Percentiles rank a stretch among this genome's conserved stretches.
Evolutionary conservation across 2,113 vertebrate species (phyloP).

Genomic region (Thinocorus orbignyianus): DNA sequence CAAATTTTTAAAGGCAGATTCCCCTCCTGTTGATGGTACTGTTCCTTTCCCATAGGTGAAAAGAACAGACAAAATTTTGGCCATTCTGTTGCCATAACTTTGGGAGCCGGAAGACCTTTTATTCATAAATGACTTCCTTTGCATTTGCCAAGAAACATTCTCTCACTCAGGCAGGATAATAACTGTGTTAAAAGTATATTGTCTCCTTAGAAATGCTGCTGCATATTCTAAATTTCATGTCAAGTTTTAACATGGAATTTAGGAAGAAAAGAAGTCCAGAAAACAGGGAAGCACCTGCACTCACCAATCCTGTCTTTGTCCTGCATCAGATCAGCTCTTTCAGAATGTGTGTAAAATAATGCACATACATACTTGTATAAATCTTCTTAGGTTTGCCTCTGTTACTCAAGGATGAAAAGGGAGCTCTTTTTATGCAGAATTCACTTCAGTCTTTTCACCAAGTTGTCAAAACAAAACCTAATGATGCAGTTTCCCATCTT

Average conservation of each 20-base stretch:
- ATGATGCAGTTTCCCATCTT: constrained; percentile 20
- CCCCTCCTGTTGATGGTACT: background rate
- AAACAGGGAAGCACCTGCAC: background rate
- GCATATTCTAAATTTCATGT: background rate
- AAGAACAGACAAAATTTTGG: constrained; percentile 33
- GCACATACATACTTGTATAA: background rate
- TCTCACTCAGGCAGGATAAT: background rate
- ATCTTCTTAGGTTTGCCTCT: constrained; percentile 8
- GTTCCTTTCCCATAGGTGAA: constrained; percentile 3
- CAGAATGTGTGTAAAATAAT: background rate
- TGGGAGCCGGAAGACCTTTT: background rate
- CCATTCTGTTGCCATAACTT: background rate
- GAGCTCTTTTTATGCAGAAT: constrained; percentile 8
- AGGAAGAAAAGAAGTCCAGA: background rate
- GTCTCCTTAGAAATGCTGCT: background rate
- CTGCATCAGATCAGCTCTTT: background rate
- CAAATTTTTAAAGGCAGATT: background rate
- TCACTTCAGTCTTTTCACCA: constrained; percentile 33
- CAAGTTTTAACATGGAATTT: background rate
- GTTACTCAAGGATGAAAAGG: background rate
- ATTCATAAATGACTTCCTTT: background rate
- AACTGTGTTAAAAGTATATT: background rate
- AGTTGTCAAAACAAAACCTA: constrained; percentile 39
- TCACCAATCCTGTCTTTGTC: background rate
- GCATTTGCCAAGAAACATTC: constrained; percentile 21